Percentiles rank a stretch among this genome's conserved stretches.
Conservation (phyloP, 1,140 invertebrate genomes). For the Drosophila nasuta region DNA sequence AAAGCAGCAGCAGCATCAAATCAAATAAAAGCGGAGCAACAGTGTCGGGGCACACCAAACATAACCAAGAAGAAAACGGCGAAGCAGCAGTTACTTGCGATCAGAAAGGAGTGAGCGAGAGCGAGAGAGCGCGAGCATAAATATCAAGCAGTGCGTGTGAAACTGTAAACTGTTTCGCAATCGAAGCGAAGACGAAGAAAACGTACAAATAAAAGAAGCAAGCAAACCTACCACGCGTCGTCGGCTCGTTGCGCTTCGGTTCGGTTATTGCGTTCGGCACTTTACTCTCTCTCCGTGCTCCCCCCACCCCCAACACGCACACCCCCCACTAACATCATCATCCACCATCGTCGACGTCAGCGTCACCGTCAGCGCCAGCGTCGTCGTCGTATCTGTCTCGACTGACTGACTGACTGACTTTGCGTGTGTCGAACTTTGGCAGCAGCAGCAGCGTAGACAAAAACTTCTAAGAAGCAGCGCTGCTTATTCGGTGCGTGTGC, state of each 20-base stretch:
- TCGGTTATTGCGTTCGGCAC: slow-evolving; percentile 2
- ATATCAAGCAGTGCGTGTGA: slow-evolving; percentile 35
- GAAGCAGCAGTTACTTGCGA: slow-evolving; percentile 12
- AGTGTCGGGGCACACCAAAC: slow-evolving; percentile 3
- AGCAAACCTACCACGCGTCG: slow-evolving; percentile 43
- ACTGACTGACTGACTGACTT: slow-evolving; percentile 23
- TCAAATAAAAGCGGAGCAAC: slow-evolving; percentile 10
- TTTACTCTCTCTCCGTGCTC: neutral
- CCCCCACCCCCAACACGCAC: neutral
- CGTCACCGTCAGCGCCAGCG: too few relatives aligned
- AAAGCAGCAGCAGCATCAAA: neutral
- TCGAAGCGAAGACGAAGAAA: slow-evolving; percentile 25
- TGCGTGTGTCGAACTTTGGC: slow-evolving; percentile 19
- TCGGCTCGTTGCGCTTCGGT: slow-evolving; percentile 18
- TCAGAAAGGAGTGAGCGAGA: slow-evolving; percentile 10
- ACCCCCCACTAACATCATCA: neutral
- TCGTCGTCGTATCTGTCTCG: neutral
- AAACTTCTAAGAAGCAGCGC: slow-evolving; percentile 33
- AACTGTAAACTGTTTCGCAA: slow-evolving; percentile 52
- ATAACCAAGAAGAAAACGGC: slow-evolving; percentile 9
- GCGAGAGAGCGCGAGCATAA: slow-evolving; percentile 10
- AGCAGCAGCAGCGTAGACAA: slow-evolving; percentile 23
- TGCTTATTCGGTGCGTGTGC: slow-evolving; percentile 14
- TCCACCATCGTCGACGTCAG: too few relatives aligned
- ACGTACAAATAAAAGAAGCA: slow-evolving; percentile 13